A percentile compares a stretch with the other conserved stretches of the same genome.
These are phyloP conservation scores for Mareca penelope DNA, from an alignment of 2,797 vertebrate species.

Conservation along the genomic window DNA sequence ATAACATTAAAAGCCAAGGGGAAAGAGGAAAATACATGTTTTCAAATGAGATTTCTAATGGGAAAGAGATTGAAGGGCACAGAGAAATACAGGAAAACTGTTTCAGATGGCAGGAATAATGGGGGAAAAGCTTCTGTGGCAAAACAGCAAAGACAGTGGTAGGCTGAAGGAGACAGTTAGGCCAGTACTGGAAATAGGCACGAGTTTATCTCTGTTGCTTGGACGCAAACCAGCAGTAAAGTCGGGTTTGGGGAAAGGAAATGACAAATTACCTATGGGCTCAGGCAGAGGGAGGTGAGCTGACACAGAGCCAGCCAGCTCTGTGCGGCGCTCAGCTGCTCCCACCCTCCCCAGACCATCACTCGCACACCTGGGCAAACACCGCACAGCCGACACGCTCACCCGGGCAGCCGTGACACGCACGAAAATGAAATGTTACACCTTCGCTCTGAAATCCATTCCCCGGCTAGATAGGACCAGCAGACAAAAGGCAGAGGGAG, in stretches of 20 bases:
- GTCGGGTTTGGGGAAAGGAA: neutral
- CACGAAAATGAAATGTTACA: neutral
- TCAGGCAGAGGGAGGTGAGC: neutral
- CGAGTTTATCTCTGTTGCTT: neutral
- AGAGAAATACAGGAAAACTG: neutral
- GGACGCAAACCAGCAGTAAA: neutral
- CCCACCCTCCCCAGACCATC: neutral
- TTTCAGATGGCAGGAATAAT: neutral
- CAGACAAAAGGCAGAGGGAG: neutral
- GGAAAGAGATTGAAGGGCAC: neutral
- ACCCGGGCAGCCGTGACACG: neutral
- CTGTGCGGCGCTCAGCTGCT: neutral
- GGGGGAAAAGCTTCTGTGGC: neutral
- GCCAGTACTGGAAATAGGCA: neutral
- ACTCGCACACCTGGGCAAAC: neutral
- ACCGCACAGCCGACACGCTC: neutral
- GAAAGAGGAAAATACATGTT: neutral
- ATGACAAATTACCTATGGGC: neutral
- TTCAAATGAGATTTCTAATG: neutral
- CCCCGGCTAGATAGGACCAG: neutral
- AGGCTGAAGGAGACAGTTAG: neutral
- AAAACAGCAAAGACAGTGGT: neutral
- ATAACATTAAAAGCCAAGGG: neutral
- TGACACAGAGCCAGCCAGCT: neutral
- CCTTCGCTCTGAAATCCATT: neutral